Evolutionary conservation across 2,113 vertebrate species (phyloP), one percentile per base, ranked within the genome.

Genomic region (Epinephelus cyanopodus): DNA sequence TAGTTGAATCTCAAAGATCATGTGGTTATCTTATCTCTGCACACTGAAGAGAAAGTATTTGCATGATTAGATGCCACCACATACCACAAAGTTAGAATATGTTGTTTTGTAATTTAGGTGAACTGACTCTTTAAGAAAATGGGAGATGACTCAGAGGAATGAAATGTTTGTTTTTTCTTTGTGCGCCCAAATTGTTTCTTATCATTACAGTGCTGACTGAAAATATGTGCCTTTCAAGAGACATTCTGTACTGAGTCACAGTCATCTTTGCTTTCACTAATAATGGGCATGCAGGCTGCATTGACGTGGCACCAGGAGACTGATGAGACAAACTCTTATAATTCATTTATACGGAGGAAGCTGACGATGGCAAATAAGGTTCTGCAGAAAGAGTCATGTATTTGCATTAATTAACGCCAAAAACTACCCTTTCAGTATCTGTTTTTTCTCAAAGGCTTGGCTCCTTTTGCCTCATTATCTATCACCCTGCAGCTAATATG

Each of bases 381-480:
- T 39, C 21, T 65, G 53, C 1, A 21, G 14, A 54, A 37, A 37
- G 52, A 60, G 9, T 68, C 21, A n/a, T 23, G 14, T 1, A 21
- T 82, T 54, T 23, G 56, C 9, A 42, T 71, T 25, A 54, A 83
- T 76, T 37, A 29, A 39, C 39, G 18, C 52, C 64, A 62, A 29
- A 76, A 71, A 48, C 66, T 62, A 33, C n/a, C 45, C 42, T 27
- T 47, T 6, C 53, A 48, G 57, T 58, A 82, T 79, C 57, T 25
- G 70, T 54, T 56, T 39, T 13, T 11, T 70, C 57, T 82, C 45
- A 52, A 73, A 73, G 53, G 25, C 48, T 48, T 8, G 9, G 23
- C 52, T 60, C 42, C 25, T 25, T 68, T 54, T 85, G 77, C 74
- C 74, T 81, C 63, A 57, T 75, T 66, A 79, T 85, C 66, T 78